Conservation (phyloP, 1,140 invertebrate genomes). For the Drosophila busckii region DNA sequence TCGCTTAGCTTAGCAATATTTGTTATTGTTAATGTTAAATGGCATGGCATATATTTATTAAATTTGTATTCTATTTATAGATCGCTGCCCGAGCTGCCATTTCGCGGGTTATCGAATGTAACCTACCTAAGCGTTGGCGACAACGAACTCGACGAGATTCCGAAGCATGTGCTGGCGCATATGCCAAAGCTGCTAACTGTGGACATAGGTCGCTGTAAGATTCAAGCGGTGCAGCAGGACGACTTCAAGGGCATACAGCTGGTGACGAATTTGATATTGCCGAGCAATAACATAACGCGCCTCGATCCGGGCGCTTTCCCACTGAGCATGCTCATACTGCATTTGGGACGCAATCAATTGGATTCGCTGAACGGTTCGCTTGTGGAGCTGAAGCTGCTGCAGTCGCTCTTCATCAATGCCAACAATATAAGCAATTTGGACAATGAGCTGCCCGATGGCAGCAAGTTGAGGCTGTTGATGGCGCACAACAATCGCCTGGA, state of each 20-base stretch:
- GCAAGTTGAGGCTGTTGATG: constrained; percentile 84
- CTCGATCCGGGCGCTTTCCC: constrained; percentile 84
- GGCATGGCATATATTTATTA: constrained; percentile 33
- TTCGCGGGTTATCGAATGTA: constrained; percentile 84
- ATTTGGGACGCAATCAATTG: constrained; percentile 86
- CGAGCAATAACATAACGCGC: constrained; percentile 85
- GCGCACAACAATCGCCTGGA: constrained; percentile 86
- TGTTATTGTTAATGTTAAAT: constrained; percentile 41
- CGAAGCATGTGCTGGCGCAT: constrained; percentile 84
- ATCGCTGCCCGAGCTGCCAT: constrained; percentile 84
- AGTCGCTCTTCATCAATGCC: constrained; percentile 88
- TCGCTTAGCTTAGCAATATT: too few relatives aligned
- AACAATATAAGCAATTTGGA: constrained; percentile 87
- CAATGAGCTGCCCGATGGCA: constrained; percentile 85
- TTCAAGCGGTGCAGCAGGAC: constrained; percentile 82
- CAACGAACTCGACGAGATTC: constrained; percentile 85
- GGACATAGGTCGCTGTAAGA: constrained; percentile 86
- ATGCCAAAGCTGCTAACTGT: constrained; percentile 86
- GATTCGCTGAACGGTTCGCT: constrained; percentile 86
- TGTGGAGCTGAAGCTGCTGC: constrained; percentile 84
- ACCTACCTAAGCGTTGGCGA: constrained; percentile 87
- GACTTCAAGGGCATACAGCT: constrained; percentile 85
- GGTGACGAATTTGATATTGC: constrained; percentile 84
- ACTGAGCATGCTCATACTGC: constrained; percentile 83
- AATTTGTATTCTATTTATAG: constrained; percentile 79